Conservation (phyloP, 2,888 invertebrate species). For the Pseudoips prasinana region DNA sequence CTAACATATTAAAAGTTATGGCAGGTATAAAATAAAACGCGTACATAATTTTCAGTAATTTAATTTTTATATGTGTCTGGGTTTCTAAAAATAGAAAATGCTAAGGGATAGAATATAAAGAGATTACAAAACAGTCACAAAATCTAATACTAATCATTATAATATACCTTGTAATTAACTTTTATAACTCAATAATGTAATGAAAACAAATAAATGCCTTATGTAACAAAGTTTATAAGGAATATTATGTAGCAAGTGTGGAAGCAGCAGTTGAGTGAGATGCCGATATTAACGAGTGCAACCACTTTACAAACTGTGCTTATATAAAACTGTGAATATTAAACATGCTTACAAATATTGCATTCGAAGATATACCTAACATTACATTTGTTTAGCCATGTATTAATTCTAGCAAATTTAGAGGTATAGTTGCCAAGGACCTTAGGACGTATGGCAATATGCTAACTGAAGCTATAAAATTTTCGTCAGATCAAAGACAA, state of each 20-base stretch:
- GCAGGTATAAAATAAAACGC: too few relatives aligned
- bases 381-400: too few relatives aligned
- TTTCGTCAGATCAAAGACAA: too few relatives aligned
- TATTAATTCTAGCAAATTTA: too few relatives aligned
- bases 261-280: slow-evolving; percentile 41
- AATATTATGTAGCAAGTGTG: slow-evolving; percentile 21
- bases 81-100: slow-evolving; percentile 76
- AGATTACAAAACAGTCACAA: slow-evolving; percentile 69
- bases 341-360: slow-evolving; percentile 31
- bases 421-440: too few relatives aligned
- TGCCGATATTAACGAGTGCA: slow-evolving; percentile 54
- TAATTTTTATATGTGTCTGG: slow-evolving; percentile 62
- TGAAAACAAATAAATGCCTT: slow-evolving; percentile 20
- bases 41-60: slow-evolving; percentile 38
- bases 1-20: too few relatives aligned
- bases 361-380: slow-evolving; percentile 28
- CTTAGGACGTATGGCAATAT: too few relatives aligned
- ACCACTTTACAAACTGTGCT: slow-evolving; percentile 38
- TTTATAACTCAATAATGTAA: slow-evolving; percentile 26
- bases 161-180: slow-evolving; percentile 30
- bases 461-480: too few relatives aligned
- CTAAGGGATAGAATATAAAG: slow-evolving; percentile 70
- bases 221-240: slow-evolving; percentile 11
- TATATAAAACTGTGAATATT: slow-evolving; percentile 23
- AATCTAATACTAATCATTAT: slow-evolving; percentile 48